Evolutionary conservation across 53 echinoderm and acorn worm genomes (phyloP).

Genomic region (Arbacia lixula): DNA sequence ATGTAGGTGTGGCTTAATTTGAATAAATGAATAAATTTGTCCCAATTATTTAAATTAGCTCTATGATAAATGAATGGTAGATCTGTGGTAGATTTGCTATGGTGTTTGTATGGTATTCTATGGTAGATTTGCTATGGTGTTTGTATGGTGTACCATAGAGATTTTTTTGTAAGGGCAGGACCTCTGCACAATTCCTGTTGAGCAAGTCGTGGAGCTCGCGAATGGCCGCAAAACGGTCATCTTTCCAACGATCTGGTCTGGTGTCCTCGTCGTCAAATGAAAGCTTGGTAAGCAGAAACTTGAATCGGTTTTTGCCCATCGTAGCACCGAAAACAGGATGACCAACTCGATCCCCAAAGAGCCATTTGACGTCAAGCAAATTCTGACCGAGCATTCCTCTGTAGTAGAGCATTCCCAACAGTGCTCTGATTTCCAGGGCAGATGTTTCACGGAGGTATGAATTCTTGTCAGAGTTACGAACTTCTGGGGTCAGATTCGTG

Average conservation of each 20-base stretch:
- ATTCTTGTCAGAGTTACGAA: conserved; percentile 32
- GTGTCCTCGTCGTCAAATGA: conserved; percentile 47
- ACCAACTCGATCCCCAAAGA: conserved; percentile 34
- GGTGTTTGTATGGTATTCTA: too few relatives aligned
- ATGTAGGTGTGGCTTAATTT: too few relatives aligned
- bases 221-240: conserved; percentile 26
- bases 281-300: conserved; percentile 13
- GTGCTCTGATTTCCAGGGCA: conserved; percentile 22
- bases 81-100: too few relatives aligned
- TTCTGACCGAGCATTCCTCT: conserved; percentile 42
- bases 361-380: conserved; percentile 38
- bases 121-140: too few relatives aligned
- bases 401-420: conserved; percentile 28
- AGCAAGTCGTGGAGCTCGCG: conserved; percentile 26
- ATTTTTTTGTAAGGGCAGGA: too few relatives aligned
- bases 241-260: conserved; percentile 3
- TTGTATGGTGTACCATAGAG: too few relatives aligned
- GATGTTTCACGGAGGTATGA: background rate
- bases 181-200: conserved; percentile 15
- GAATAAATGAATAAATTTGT: too few relatives aligned
- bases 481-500: conserved; percentile 13
- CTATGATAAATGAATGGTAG: too few relatives aligned
- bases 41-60: too few relatives aligned
- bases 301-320: conserved; percentile 43
- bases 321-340: conserved; percentile 10